Evolutionary conservation across 2,888 invertebrate species (phyloP).

Genomic region (Erebia epiphron): DNA sequence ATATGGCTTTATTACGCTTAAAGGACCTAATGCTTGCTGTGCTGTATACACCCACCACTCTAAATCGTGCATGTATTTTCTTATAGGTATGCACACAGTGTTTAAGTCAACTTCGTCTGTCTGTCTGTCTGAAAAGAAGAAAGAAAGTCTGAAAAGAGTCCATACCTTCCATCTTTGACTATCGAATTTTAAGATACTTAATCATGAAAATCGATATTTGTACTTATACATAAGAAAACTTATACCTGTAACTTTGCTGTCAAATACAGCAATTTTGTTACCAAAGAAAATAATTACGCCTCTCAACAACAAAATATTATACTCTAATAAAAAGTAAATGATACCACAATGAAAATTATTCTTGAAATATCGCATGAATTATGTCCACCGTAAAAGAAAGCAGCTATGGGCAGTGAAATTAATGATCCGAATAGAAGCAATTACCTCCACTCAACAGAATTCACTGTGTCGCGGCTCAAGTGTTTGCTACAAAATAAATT

Average conservation of each 20-base stretch:
- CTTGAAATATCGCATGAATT: constrained; percentile 20
- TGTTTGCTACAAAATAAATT: constrained; percentile 25
- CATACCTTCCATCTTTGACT: too few species aligned
- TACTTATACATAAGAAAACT: too few species aligned
- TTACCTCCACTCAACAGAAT: constrained; percentile 45
- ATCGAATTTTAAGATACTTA: too few species aligned
- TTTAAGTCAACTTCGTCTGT: too few species aligned
- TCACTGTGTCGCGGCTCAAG: constrained; percentile 53
- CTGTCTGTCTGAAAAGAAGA: too few species aligned
- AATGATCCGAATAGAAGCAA: constrained; percentile 24
- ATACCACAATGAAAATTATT: constrained; percentile 16
- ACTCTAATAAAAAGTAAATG: neutral
- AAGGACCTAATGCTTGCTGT: neutral
- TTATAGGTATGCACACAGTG: too few species aligned
- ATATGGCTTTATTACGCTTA: neutral
- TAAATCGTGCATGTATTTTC: neutral
- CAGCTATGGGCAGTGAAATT: constrained; percentile 26
- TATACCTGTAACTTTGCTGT: too few species aligned
- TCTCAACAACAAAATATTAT: neutral
- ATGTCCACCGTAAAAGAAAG: constrained; percentile 23
- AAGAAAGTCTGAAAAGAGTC: too few species aligned
- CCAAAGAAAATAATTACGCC: neutral
- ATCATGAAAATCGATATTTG: too few species aligned
- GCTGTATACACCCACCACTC: neutral
- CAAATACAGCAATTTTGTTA: too few species aligned